Evolutionary conservation across 2,113 vertebrate species (phyloP), one percentile per base, ranked within the genome.

Genomic region (Tringa solitaria): DNA sequence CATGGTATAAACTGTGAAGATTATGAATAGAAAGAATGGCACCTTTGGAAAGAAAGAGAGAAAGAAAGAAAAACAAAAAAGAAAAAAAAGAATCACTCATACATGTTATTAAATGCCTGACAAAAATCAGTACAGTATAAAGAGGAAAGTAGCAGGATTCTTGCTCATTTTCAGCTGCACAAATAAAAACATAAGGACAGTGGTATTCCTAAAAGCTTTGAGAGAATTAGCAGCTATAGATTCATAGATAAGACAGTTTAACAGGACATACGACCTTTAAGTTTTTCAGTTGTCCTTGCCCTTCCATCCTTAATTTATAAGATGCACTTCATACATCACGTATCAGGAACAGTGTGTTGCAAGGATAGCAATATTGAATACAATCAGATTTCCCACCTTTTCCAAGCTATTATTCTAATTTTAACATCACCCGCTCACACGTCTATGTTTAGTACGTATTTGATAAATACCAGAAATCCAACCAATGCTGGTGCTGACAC

Each of bases 1-100:
- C 98, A 99, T 99, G 26, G 99, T 99, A 95, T 99, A 99, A 56
- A 98, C 98, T 4, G 99, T 99, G 89, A 99, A 99, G 96, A 99
- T 98, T 90, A 99, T 97, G 95, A 99, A 99, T 67, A 99, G 98
- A 96, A 99, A 99, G 97, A 99, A 99, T 32, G 99, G 99, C 90
- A 99, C 99, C 99, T 99, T 96, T 60, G 92, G 87, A 60, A 86
- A 77, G 67, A 90, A 14, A 72, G 30, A 77, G 9, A 48, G 10
- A 22, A 57, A 23, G 17, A n/a, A 57, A 61, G 2, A 32, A 6
- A 18, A 30, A 15, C 32, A 37, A 8, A 39, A 39, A 22, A 23
- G 17, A 26, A 22, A 53, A 16, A 19, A 28, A 24, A 60, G 5
- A 74, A 65, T 51, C 43, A 84, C 24, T 43, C 21, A 91, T 8